Conservation (phyloP, 2,888 invertebrate species). For the Ectropis crepuscularia region DNA sequence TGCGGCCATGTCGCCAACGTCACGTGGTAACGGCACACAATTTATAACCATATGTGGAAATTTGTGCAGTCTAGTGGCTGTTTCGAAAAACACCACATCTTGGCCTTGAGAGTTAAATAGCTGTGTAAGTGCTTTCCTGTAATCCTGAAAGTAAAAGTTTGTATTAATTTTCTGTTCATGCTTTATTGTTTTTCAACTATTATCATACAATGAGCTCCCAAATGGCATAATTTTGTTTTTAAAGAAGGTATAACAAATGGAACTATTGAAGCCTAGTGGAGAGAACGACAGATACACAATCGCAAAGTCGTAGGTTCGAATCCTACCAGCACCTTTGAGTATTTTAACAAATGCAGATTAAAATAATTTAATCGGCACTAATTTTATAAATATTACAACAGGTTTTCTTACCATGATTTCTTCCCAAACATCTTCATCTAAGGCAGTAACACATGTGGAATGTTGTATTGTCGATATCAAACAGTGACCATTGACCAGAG, state of each 20-base stretch:
- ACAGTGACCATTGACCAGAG: conserved; percentile 94
- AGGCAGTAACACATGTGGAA: conserved; percentile 89
- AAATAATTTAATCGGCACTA: no score
- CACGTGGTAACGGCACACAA: conserved; percentile 94
- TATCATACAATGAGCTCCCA: background rate
- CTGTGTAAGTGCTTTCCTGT: conserved; percentile 90
- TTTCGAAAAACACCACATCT: conserved; percentile 96
- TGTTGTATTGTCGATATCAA: conserved; percentile 94
- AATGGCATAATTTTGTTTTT: no score
- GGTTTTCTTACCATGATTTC: conserved; percentile 88
- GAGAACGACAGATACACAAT: no score
- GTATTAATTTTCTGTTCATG: no score
- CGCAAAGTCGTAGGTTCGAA: no score
- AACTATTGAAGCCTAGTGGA: no score
- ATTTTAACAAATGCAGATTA: no score
- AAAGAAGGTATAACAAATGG: no score
- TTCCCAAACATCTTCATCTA: conserved; percentile 98
- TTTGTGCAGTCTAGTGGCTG: conserved; percentile 88
- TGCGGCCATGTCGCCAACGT: conserved; percentile 94
- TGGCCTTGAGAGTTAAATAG: conserved; percentile 90
- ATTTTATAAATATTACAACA: background rate
- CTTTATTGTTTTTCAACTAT: background rate
- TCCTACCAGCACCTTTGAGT: no score
- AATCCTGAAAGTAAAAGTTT: conserved; percentile 80
- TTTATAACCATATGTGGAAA: conserved; percentile 95